phyloP scores from a whole-genome alignment of 2,797 vertebrate species.

The Synaphobranchus kaupii region DNA sequence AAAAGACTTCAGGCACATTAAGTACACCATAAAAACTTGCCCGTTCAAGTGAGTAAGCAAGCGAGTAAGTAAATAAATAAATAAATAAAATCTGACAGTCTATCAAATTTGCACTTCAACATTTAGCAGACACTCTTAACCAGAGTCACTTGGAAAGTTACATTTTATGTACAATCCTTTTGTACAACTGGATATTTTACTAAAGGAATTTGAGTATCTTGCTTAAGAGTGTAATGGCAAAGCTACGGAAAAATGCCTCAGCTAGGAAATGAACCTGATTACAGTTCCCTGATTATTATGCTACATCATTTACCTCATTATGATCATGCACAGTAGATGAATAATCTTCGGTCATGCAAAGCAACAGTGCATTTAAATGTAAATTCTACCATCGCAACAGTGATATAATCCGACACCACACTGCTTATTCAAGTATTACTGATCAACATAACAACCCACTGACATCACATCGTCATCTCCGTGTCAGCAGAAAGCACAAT shows the following conservation, averaged over 20 bases:
- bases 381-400: not conserved
- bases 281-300: no score
- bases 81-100: not conserved
- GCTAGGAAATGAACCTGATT: no score
- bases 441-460: not conserved
- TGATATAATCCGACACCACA: not conserved
- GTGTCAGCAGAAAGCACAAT: not conserved
- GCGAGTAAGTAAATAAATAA: not conserved
- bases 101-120: not conserved
- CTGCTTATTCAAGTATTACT: not conserved
- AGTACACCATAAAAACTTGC: not conserved
- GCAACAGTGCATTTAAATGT: not conserved
- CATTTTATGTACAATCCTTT: no score
- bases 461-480: not conserved
- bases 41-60: no score
- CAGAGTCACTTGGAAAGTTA: no score
- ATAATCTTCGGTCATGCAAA: not conserved
- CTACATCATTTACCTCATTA: no score
- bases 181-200: no score
- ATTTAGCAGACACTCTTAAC: no score
- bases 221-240: no score
- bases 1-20: not conserved
- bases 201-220: no score
- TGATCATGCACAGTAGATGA: not conserved
- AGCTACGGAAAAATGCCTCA: no score